Conservation (phyloP, 2,888 invertebrate genomes). For the Antheraea yamamai region DNA sequence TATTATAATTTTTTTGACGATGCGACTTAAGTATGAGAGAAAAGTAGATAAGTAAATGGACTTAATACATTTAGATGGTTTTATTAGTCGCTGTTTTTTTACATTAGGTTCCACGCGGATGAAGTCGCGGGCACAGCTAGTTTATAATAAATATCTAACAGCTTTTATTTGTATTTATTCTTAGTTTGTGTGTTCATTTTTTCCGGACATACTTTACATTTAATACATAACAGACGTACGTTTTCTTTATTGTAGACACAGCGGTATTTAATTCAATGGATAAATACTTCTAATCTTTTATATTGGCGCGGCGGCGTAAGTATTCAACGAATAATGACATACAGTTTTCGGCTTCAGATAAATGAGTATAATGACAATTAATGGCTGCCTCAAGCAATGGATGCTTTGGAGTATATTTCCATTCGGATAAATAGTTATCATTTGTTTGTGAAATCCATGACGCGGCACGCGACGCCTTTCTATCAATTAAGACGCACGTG, state of each 20-base stretch:
- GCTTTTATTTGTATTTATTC: no score
- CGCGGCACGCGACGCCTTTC: slow-evolving; percentile 27
- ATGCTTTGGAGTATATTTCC: slow-evolving; percentile 14
- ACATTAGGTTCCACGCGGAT: no score
- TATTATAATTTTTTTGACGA: no score
- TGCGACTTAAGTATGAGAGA: no score
- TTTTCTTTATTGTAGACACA: background rate
- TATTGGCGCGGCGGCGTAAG: slow-evolving; percentile 18
- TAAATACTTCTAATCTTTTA: slow-evolving; percentile 10
- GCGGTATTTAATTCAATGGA: background rate
- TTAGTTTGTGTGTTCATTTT: no score
- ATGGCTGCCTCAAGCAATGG: background rate
- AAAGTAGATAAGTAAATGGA: no score
- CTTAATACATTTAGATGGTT: no score
- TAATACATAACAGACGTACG: background rate
- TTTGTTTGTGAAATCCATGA: slow-evolving; percentile 11
- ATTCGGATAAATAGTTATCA: slow-evolving; percentile 15
- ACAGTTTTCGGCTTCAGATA: slow-evolving; percentile 30
- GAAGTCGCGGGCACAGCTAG: no score
- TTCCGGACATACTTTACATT: no score
- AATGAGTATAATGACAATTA: slow-evolving; percentile 27
- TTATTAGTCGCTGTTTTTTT: no score
- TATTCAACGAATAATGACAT: slow-evolving; percentile 50
- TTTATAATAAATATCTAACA: background rate
- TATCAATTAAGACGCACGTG: slow-evolving; percentile 22